These are phyloP conservation scores for Eristalinus aeneus DNA, from an alignment of 2,888 invertebrate genomes.

Conservation along the genomic window DNA sequence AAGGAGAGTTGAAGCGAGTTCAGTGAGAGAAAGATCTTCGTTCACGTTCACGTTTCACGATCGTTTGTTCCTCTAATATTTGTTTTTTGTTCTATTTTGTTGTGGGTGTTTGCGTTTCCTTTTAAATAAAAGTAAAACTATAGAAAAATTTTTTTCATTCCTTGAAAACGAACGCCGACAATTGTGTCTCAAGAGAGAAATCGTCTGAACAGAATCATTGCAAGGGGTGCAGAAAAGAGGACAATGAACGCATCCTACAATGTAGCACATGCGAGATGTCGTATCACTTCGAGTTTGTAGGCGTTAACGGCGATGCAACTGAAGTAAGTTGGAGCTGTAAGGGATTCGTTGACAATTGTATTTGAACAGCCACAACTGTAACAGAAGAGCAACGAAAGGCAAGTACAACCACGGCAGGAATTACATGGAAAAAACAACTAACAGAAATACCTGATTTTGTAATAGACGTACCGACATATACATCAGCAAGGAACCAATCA, in stretches of 20 bases:
- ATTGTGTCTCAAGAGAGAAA: too few species aligned
- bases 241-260: background rate
- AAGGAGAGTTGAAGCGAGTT: too few species aligned
- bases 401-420: background rate
- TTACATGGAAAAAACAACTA: conserved; percentile 2
- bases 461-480: background rate
- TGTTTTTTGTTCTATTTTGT: too few species aligned
- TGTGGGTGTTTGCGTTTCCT: too few species aligned
- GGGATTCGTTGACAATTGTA: background rate
- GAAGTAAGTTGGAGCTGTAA: background rate
- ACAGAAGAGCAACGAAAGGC: background rate
- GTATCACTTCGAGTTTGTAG: background rate
- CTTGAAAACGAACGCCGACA: too few species aligned
- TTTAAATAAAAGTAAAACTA: too few species aligned
- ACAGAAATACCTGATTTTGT: conserved; percentile 1
- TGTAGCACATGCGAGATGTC: background rate
- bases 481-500: conserved; percentile 1
- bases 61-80: too few species aligned
- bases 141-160: too few species aligned
- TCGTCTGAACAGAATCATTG: background rate
- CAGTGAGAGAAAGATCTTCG: too few species aligned
- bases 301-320: background rate
- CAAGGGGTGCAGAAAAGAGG: background rate
- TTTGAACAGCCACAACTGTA: background rate
- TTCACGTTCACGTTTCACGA: too few species aligned